Evolutionary conservation across 1,140 invertebrate species (phyloP), one percentile per base, ranked within the genome.

Genomic region (Holotrichia oblita): DNA sequence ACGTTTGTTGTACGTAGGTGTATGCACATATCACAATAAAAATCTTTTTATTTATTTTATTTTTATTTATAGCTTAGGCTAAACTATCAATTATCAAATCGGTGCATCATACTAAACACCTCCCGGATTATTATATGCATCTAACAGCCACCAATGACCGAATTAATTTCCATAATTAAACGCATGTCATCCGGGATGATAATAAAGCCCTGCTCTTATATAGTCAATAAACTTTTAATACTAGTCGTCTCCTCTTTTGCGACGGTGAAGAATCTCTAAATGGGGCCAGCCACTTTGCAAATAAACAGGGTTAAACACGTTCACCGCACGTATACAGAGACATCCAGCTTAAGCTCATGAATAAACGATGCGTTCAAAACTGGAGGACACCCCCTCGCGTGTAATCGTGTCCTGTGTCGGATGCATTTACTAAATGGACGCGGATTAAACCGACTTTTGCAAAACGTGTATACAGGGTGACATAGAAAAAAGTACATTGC

Each of bases 101-200:
- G n/a, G n/a, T n/a, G n/a, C n/a, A n/a, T n/a, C n/a, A n/a, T n/a
- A n/a, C n/a, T n/a, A n/a, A n/a, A n/a, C n/a, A n/a, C n/a, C n/a
- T n/a, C n/a, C n/a, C n/a, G n/a, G n/a, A n/a, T n/a, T n/a, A n/a
- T n/a, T n/a, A n/a, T n/a, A n/a, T n/a, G n/a, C n/a, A n/a, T 77
- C 77, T 80, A 73, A 44, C 12, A 41, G 55, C 75, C 48, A 59
- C 61, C 69, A 48, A 74, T 20, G 73, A 74, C 41, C 14, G 41
- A 20, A 27, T 74, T 74, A 44, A 41, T 74, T 40, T 74, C 41
- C 22, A 22, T 22, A 74, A 74, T 74, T 22, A 64, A 64, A 64
- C 61, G 61, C n/a, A 64, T 64, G 61, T 64, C 61, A 64, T 64
- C 61, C 24, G 61, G 61, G 22, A 64, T 64, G 22, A 64, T 64